A percentile compares a stretch with the other conserved stretches of the same genome.
Evolutionary conservation across 2,113 vertebrate genomes (phyloP).

Genomic region (Nansenia antarctica): DNA sequence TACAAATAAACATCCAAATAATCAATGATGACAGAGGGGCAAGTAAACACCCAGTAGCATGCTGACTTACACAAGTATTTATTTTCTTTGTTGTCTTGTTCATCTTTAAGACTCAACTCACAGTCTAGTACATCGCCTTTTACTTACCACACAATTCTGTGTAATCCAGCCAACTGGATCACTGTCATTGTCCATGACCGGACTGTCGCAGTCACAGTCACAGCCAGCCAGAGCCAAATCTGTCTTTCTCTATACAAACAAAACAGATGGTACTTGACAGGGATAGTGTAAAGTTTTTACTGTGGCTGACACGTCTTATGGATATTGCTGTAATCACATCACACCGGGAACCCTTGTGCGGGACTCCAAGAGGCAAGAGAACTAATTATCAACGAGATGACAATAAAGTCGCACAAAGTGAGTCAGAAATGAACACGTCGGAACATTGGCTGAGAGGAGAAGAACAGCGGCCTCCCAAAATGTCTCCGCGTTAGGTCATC

Average conservation of each 20-base stretch:
- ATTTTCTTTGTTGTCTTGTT: too few species aligned
- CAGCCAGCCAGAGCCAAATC: neutral
- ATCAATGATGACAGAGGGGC: too few species aligned
- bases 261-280: neutral
- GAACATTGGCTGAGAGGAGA: conserved; percentile 2
- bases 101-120: too few species aligned
- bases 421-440: neutral
- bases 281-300: neutral
- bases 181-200: neutral
- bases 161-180: neutral
- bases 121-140: too few species aligned
- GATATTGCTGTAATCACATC: neutral
- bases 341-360: neutral
- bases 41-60: too few species aligned
- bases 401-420: neutral
- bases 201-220: neutral
- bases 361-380: neutral
- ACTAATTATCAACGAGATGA: neutral
- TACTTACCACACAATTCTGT: neutral
- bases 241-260: neutral
- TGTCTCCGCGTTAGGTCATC: neutral
- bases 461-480: neutral
- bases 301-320: neutral
- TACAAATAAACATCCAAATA: too few species aligned
- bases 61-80: too few species aligned